phyloP scores from a whole-genome alignment of 1,140 invertebrate genomes.

The Plectrocnemia conspersa region DNA sequence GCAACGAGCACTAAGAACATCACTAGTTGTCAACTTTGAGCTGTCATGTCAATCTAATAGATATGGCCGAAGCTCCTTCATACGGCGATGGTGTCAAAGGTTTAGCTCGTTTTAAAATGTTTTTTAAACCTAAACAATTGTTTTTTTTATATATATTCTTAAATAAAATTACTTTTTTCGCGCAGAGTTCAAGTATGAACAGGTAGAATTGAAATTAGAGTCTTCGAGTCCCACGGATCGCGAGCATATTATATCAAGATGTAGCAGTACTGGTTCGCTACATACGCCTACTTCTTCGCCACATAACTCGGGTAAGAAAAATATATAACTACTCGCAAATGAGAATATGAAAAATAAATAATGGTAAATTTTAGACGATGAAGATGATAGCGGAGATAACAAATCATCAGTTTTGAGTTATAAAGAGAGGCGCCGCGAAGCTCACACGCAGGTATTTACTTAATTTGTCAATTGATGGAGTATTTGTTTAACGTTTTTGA shows the following conservation, averaged over 20 bases:
- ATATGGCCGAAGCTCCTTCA: no score
- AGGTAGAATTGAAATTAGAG: conserved; percentile 58
- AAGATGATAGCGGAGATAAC: conserved; percentile 74
- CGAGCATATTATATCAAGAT: conserved; percentile 66
- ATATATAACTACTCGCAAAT: conserved; percentile 33
- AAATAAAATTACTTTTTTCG: no score
- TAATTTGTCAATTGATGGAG: background rate
- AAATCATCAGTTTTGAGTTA: conserved; percentile 79
- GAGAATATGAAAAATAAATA: conserved; percentile 25
- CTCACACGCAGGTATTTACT: conserved; percentile 74
- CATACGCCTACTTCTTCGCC: conserved; percentile 79
- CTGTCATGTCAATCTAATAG: no score
- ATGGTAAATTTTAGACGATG: conserved; percentile 64
- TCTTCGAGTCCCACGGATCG: conserved; percentile 62
- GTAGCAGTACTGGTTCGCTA: conserved; percentile 78
- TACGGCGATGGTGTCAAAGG: no score
- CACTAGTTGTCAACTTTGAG: no score
- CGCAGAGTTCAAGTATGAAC: no score
- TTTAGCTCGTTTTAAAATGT: no score
- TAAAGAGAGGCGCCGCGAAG: conserved; percentile 88
- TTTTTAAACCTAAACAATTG: no score
- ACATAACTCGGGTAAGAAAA: conserved; percentile 71
- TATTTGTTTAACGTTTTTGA: background rate
- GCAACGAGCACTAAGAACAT: no score
- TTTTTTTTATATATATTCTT: no score